These are phyloP conservation scores for Acrocephalus arundinaceus DNA, from an alignment of 2,113 vertebrate species.

Conservation along the genomic window DNA sequence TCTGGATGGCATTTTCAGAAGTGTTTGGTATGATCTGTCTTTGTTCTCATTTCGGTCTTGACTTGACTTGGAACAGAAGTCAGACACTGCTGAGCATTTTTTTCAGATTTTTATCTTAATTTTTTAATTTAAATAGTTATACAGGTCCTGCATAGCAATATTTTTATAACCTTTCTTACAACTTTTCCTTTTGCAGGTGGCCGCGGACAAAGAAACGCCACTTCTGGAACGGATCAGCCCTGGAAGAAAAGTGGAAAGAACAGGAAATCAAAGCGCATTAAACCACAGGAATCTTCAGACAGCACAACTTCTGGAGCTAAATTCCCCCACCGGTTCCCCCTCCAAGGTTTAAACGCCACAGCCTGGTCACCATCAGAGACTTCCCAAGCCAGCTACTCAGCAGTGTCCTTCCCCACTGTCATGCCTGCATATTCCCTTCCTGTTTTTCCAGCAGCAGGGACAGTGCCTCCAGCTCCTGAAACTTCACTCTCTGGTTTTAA, in stretches of 20 bases:
- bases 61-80: background rate
- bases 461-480: constrained; percentile 56
- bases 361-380: constrained; percentile 88
- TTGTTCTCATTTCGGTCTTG: background rate
- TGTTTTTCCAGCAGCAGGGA: constrained; percentile 72
- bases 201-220: constrained; percentile 48
- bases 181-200: constrained; percentile 14
- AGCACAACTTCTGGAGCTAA: constrained; percentile 82
- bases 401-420: constrained; percentile 79
- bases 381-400: constrained; percentile 83
- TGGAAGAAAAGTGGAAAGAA: constrained; percentile 79
- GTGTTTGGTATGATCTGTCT: background rate
- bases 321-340: constrained; percentile 74
- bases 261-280: constrained; percentile 84
- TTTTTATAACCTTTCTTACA: background rate
- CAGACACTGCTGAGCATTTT: background rate
- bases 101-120: background rate
- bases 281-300: constrained; percentile 85
- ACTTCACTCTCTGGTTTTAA: constrained; percentile 67
- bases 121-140: background rate
- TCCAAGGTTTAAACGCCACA: constrained; percentile 82
- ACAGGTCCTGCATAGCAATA: background rate
- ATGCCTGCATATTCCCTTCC: constrained; percentile 83
- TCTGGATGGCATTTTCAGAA: background rate
- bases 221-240: constrained; percentile 53